Percentiles rank a stretch among this genome's conserved stretches.
Evolutionary conservation across 1,140 invertebrate genomes (phyloP).

Genomic region (Heterodera schachtii): DNA sequence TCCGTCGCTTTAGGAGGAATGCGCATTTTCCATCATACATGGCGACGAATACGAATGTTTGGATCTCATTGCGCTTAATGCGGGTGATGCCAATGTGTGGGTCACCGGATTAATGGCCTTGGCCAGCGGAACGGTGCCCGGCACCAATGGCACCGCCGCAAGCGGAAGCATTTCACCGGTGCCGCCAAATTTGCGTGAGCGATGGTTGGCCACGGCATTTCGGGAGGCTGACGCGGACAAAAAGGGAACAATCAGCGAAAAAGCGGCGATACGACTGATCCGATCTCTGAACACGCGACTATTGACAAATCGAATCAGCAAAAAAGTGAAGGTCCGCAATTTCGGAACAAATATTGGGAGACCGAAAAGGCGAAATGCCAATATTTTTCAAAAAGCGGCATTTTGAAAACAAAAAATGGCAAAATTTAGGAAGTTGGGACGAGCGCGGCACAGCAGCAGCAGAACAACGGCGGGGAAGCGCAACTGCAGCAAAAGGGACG

Average conservation of each 20-base stretch:
- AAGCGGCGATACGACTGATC: constrained; percentile 70
- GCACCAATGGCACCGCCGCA: constrained; percentile 41
- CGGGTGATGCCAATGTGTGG: constrained; percentile 75
- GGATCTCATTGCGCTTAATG: constrained; percentile 72
- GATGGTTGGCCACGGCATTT: constrained; percentile 72
- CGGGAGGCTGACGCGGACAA: constrained; percentile 68
- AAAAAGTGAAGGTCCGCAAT: constrained; percentile 69
- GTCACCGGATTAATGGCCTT: constrained; percentile 64
- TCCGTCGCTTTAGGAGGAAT: constrained; percentile 69
- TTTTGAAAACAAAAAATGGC: no score
- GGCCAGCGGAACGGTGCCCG: constrained; percentile 45
- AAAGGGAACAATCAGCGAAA: constrained; percentile 69
- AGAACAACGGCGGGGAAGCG: background rate
- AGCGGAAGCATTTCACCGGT: constrained; percentile 27
- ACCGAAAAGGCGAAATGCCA: no score
- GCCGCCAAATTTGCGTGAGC: constrained; percentile 53
- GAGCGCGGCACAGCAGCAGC: background rate
- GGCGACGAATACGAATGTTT: constrained; percentile 72
- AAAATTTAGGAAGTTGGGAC: background rate
- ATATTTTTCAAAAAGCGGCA: no score
- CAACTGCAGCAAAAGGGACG: constrained; percentile 63
- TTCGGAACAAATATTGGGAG: background rate
- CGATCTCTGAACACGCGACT: constrained; percentile 70
- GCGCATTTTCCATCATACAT: constrained; percentile 74
- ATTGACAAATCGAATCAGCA: constrained; percentile 68